Evolutionary conservation across 1,140 invertebrate species (phyloP).

Genomic region (Mamestra configurata): DNA sequence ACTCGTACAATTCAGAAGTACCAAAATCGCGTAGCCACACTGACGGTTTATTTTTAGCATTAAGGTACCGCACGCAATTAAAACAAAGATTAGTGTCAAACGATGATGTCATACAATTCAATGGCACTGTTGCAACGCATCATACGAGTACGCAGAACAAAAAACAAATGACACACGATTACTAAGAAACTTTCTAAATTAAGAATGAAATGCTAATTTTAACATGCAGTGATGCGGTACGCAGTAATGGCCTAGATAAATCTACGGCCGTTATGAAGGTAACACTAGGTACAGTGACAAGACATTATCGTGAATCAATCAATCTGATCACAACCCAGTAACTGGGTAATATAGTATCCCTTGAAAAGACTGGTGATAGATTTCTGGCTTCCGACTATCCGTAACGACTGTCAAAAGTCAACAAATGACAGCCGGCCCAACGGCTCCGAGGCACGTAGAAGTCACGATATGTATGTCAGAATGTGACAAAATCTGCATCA

Average conservation of each 20-base stretch:
- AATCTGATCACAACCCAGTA: too few species aligned
- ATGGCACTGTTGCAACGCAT: neutral
- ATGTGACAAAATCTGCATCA: too few species aligned
- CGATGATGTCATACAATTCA: neutral
- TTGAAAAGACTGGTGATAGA: too few species aligned
- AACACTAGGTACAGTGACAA: neutral
- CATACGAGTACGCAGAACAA: neutral
- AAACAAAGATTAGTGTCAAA: neutral
- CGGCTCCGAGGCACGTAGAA: too few species aligned
- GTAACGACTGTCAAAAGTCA: too few species aligned
- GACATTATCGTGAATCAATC: too few species aligned
- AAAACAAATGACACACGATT: neutral
- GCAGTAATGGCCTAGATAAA: neutral
- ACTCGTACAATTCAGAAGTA: too few species aligned
- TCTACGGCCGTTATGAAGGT: neutral
- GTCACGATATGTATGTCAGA: too few species aligned
- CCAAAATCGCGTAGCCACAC: neutral
- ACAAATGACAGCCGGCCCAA: too few species aligned
- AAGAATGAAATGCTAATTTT: slow-evolving; percentile 17
- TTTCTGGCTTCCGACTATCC: too few species aligned
- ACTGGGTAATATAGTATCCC: too few species aligned
- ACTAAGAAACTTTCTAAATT: slow-evolving; percentile 18
- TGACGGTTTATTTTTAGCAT: neutral
- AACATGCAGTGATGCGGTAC: neutral
- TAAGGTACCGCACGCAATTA: neutral